Evolutionary conservation across 2,113 vertebrate species (phyloP).

Genomic region (Macquaria australasica): DNA sequence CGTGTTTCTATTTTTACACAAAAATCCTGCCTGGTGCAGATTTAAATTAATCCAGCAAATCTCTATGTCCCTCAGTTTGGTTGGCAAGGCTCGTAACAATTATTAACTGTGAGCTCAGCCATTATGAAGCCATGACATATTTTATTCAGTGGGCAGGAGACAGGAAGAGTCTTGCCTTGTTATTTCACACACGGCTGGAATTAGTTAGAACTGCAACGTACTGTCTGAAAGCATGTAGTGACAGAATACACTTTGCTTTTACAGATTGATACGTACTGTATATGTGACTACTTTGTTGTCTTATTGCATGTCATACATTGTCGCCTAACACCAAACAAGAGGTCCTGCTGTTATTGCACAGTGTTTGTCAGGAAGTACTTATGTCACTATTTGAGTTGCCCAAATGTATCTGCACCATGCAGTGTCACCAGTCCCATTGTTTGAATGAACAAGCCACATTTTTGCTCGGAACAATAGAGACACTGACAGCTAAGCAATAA

Average conservation of each 20-base stretch:
- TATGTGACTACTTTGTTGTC: conserved; percentile 7
- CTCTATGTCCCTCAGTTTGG: conserved; percentile 6
- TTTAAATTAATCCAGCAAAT: conserved; percentile 22
- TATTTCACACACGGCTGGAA: conserved; percentile 34
- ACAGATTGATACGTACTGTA: neutral
- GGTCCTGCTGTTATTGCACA: conserved; percentile 1
- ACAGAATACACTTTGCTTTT: conserved; percentile 33
- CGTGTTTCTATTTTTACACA: conserved; percentile 10
- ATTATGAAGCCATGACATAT: conserved; percentile 57
- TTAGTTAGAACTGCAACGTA: conserved; percentile 14
- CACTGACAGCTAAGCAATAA: conserved; percentile 27
- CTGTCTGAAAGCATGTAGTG: neutral
- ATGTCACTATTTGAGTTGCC: neutral
- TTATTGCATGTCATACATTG: neutral
- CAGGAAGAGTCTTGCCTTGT: conserved; percentile 62
- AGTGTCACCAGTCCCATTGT: conserved; percentile 26
- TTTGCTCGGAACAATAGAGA: conserved; percentile 35
- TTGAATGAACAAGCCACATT: conserved; percentile 18
- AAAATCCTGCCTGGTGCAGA: neutral
- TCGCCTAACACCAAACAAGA: conserved; percentile 16
- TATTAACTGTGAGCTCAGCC: conserved; percentile 53
- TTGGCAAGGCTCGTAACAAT: conserved; percentile 35
- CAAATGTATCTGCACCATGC: conserved; percentile 1
- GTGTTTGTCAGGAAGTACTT: conserved; percentile 32
- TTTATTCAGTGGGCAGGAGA: conserved; percentile 51